Conservation (phyloP, 37 sponge, comb jelly and placozoan genomes). For the Cladorhizidae sp. region DNA sequence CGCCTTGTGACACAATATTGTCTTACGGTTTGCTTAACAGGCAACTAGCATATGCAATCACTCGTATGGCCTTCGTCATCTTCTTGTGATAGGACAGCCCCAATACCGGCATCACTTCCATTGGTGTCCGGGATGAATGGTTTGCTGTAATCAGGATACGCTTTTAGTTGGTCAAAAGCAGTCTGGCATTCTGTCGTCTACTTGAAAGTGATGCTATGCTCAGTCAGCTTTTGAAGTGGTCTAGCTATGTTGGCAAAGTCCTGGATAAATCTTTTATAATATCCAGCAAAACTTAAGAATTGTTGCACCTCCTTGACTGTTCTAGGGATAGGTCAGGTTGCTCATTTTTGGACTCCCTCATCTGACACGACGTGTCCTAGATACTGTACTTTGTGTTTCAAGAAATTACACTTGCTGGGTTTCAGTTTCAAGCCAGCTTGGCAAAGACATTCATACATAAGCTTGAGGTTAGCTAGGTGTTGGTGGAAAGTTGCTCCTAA, state of each 20-base stretch:
- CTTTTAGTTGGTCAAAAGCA: neutral
- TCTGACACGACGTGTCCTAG: neutral
- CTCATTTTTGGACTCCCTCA: neutral
- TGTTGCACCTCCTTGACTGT: neutral
- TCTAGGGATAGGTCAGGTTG: too few relatives aligned
- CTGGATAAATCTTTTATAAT: conserved; percentile 2
- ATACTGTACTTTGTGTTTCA: too few relatives aligned
- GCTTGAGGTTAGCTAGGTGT: neutral
- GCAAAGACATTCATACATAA: neutral
- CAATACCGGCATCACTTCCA: neutral
- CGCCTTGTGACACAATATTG: neutral
- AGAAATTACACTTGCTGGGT: too few relatives aligned
- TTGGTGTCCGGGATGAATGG: neutral
- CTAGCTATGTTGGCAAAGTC: too few relatives aligned
- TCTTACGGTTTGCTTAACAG: neutral
- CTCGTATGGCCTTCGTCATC: neutral
- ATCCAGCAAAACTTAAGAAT: neutral
- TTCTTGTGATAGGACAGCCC: too few relatives aligned
- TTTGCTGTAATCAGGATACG: neutral
- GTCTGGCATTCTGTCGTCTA: neutral
- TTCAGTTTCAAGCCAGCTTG: too few relatives aligned
- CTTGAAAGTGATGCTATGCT: too few relatives aligned
- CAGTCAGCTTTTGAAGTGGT: too few relatives aligned
- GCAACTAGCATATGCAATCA: neutral
- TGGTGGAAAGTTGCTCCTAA: neutral